Evolutionary conservation across 2,113 vertebrate genomes (phyloP).

Genomic region (Cyanoramphus novaezelandiae): DNA sequence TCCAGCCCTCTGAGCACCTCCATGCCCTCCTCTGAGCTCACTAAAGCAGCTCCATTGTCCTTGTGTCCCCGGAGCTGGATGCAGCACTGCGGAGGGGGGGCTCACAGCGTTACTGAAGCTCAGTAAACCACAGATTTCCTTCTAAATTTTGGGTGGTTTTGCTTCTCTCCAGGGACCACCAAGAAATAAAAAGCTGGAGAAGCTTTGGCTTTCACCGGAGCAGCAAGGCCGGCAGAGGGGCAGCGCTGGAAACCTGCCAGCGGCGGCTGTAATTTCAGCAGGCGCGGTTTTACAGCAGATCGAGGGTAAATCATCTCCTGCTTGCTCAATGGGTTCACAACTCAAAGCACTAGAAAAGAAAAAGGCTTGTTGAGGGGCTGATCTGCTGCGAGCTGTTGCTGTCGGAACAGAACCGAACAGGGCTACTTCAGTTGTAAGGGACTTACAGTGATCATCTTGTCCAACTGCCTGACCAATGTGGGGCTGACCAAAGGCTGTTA

Average conservation of each 20-base stretch:
- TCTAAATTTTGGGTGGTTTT: rapidly evolving
- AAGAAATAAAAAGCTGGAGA: not conserved
- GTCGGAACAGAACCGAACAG: not conserved
- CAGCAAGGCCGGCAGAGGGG: rapidly evolving
- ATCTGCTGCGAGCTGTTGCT: rapidly evolving
- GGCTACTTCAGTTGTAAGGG: not conserved
- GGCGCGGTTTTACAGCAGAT: not conserved
- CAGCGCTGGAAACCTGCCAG: rapidly evolving
- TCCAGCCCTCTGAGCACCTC: not conserved
- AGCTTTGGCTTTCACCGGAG: rapidly evolving
- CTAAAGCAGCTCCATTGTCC: not conserved
- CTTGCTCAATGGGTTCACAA: not conserved
- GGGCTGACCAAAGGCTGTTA: not conserved
- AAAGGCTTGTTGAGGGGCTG: not conserved
- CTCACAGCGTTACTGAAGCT: not conserved
- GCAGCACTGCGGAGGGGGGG: not conserved
- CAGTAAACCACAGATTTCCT: not conserved
- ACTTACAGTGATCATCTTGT: not conserved
- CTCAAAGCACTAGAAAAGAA: not conserved
- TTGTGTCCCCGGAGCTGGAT: not conserved
- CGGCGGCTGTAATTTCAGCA: not conserved
- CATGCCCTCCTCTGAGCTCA: not conserved
- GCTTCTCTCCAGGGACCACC: rapidly evolving
- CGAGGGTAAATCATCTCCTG: not conserved
- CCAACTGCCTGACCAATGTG: not conserved